Conservation (phyloP, 2,888 invertebrate species). For the Allophyes oxyacanthae region DNA sequence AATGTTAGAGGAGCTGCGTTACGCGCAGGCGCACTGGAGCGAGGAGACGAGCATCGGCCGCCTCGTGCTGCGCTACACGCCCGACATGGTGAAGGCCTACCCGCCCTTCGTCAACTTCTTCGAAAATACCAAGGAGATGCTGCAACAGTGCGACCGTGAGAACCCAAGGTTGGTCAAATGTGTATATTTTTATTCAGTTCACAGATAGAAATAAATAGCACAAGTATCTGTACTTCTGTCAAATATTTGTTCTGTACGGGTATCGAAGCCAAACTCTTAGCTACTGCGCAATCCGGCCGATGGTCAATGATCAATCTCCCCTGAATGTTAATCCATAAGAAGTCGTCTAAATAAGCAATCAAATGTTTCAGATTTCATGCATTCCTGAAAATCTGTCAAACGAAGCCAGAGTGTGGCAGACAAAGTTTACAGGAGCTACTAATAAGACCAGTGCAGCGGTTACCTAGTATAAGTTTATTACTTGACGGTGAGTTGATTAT, state of each 20-base stretch:
- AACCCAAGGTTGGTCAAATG: constrained; percentile 91
- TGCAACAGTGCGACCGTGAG: constrained; percentile 96
- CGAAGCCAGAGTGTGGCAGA: constrained; percentile 98
- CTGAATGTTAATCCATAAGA: too few species aligned
- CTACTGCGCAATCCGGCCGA: too few species aligned
- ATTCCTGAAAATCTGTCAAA: constrained; percentile 98
- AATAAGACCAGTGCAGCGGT: constrained; percentile 98
- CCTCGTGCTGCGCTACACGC: constrained; percentile 95
- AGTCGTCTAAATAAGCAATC: background rate
- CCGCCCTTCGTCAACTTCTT: constrained; percentile 99
- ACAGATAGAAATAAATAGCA: too few species aligned
- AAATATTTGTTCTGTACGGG: too few species aligned
- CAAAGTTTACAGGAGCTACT: constrained; percentile 98
- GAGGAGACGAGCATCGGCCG: constrained; percentile 96
- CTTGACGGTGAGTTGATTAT: constrained; percentile 92
- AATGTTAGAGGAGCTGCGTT: constrained; percentile 91
- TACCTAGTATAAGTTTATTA: constrained; percentile 98
- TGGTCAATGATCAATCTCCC: too few species aligned
- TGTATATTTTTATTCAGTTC: background rate
- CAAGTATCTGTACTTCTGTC: too few species aligned
- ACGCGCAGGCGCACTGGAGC: constrained; percentile 94
- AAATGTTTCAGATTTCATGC: constrained; percentile 94
- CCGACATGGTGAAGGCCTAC: constrained; percentile 97
- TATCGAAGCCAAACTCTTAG: too few species aligned
- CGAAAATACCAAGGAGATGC: constrained; percentile 98